phyloP scores from a whole-genome alignment of 2,888 invertebrate species.

The Thumatha senex region DNA sequence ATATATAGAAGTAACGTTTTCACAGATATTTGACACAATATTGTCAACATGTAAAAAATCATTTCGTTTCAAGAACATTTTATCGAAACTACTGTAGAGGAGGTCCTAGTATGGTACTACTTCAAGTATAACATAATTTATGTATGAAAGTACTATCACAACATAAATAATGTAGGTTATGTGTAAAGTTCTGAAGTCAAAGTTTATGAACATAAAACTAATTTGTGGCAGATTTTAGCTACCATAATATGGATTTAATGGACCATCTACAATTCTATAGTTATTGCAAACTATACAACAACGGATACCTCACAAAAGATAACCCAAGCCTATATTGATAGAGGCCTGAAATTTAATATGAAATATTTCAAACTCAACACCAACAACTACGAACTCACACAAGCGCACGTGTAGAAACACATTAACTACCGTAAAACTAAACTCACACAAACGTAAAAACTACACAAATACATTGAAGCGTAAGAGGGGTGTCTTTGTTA shows the following conservation, averaged over 20 bases:
- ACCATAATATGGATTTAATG: conserved; percentile 28
- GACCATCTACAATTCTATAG: conserved; percentile 30
- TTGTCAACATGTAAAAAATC: too few species aligned
- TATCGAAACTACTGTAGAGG: too few species aligned
- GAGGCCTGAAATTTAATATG: conserved; percentile 80
- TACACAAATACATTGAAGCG: conserved; percentile 71
- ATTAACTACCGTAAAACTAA: conserved; percentile 50
- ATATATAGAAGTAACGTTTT: too few species aligned
- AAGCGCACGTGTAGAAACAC: conserved; percentile 25
- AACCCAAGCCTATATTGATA: conserved; percentile 72
- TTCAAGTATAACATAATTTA: too few species aligned
- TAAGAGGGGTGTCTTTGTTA: conserved; percentile 83
- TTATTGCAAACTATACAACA: conserved; percentile 40
- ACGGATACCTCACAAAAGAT: conserved; percentile 63
- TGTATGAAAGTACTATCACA: too few species aligned
- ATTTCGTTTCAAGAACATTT: too few species aligned
- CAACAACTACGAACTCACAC: conserved; percentile 38
- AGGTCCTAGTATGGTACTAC: too few species aligned
- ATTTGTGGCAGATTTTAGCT: neutral
- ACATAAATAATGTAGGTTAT: neutral
- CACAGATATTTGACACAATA: too few species aligned
- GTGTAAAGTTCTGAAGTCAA: neutral
- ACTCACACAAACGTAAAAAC: conserved; percentile 63
- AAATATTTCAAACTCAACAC: conserved; percentile 70
- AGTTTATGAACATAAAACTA: neutral